Conservation (phyloP, 2,113 vertebrate species). For the Hiodon tergisus region DNA sequence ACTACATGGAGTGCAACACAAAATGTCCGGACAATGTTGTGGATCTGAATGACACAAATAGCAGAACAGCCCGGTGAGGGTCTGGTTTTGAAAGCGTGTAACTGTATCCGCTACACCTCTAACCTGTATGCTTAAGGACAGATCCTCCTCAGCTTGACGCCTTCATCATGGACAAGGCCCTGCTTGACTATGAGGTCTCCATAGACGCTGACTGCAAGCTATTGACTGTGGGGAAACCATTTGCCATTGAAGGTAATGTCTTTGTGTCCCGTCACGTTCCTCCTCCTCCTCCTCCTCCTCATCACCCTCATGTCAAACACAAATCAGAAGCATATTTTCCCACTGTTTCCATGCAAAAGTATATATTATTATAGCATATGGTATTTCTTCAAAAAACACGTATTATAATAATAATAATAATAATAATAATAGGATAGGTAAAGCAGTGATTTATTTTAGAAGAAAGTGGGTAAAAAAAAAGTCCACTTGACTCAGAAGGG, state of each 20-base stretch:
- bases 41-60: too few species aligned
- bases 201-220: constrained; percentile 80
- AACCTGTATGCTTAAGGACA: constrained; percentile 57
- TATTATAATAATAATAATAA: too few species aligned
- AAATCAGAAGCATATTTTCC: too few species aligned
- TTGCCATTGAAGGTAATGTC: constrained; percentile 77
- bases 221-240: constrained; percentile 81
- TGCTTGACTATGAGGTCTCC: constrained; percentile 83
- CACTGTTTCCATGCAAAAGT: too few species aligned
- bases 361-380: too few species aligned
- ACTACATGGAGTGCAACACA: too few species aligned
- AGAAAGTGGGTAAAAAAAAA: neutral
- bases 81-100: too few species aligned
- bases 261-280: too few species aligned
- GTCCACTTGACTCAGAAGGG: too few species aligned
- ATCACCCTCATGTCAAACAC: neutral
- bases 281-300: neutral
- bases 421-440: neutral
- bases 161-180: constrained; percentile 86
- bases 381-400: too few species aligned
- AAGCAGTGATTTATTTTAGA: neutral
- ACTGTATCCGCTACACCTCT: neutral
- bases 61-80: too few species aligned
- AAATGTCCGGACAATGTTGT: too few species aligned
- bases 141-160: constrained; percentile 76